These are phyloP conservation scores for Dryoscopus gambensis DNA, from an alignment of 2,113 vertebrate species.

Conservation along the genomic window DNA sequence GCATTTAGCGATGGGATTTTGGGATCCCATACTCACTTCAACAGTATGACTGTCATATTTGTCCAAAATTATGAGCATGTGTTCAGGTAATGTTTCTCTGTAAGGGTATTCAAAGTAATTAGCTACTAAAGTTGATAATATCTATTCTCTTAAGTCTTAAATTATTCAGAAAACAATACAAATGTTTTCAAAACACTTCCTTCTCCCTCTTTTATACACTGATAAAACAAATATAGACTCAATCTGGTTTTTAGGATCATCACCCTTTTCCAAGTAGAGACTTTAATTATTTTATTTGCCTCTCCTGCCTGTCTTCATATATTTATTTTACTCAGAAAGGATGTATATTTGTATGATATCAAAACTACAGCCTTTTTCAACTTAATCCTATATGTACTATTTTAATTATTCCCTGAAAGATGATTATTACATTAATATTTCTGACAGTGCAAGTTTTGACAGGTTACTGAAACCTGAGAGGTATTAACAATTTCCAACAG, in stretches of 20 bases:
- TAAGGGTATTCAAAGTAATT: not conserved
- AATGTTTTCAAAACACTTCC: not conserved
- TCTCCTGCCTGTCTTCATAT: not conserved
- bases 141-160: not conserved
- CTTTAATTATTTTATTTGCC: not conserved
- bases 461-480: not conserved
- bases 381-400: not conserved
- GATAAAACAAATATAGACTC: not conserved
- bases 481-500: not conserved
- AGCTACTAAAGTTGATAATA: not conserved
- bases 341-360: not conserved
- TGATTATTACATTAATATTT: not conserved
- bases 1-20: not conserved
- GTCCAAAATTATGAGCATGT: not conserved
- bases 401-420: not conserved
- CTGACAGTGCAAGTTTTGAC: not conserved
- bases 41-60: not conserved
- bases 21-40: not conserved
- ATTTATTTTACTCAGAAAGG: not conserved
- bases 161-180: not conserved
- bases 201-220: not conserved
- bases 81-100: not conserved
- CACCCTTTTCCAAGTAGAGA: not conserved
- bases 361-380: not conserved
- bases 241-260: not conserved